A percentile compares a stretch with the other conserved stretches of the same genome.
phyloP scores from a whole-genome alignment of 2,797 vertebrate species.

The Hoplostethus mediterraneus region DNA sequence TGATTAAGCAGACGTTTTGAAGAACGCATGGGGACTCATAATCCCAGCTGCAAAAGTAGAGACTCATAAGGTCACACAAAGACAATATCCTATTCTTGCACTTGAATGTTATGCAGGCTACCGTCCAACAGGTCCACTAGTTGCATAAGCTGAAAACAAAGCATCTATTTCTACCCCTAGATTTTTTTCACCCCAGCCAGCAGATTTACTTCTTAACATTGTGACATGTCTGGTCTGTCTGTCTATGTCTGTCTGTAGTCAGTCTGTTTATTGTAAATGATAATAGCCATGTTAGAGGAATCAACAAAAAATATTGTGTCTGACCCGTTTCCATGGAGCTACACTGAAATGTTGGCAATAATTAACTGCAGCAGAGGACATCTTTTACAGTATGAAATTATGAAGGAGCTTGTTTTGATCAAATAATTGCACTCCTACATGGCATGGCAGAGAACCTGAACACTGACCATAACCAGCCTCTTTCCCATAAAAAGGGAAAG shows the following conservation, averaged over 20 bases:
- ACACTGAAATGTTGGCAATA: slow-evolving; percentile 55
- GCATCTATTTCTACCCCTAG: slow-evolving; percentile 70
- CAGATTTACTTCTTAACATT: slow-evolving; percentile 71
- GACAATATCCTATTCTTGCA: slow-evolving; percentile 74
- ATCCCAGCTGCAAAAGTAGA: slow-evolving; percentile 48
- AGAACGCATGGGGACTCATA: slow-evolving; percentile 24
- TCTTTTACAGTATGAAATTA: not conserved
- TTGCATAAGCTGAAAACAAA: slow-evolving; percentile 80
- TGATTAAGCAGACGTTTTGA: not conserved
- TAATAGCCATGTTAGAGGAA: slow-evolving; percentile 60
- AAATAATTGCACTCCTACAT: not conserved
- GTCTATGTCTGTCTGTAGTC: slow-evolving; percentile 64
- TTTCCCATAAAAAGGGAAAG: slow-evolving; percentile 29
- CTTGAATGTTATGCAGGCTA: slow-evolving; percentile 73
- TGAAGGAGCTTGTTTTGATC: not conserved
- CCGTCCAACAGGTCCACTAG: slow-evolving; percentile 80
- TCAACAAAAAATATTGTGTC: slow-evolving; percentile 46
- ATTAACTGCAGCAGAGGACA: slow-evolving; percentile 46
- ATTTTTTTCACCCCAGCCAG: slow-evolving; percentile 49
- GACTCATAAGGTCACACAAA: slow-evolving; percentile 57
- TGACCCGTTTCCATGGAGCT: not conserved
- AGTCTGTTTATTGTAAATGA: slow-evolving; percentile 76
- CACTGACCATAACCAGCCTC: slow-evolving; percentile 16
- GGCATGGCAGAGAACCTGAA: too few species aligned
- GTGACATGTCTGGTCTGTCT: slow-evolving; percentile 68